Percentiles rank a stretch among this genome's conserved stretches.
Evolutionary conservation across 2,888 invertebrate species (phyloP).

Genomic region (Spilarctia lutea): DNA sequence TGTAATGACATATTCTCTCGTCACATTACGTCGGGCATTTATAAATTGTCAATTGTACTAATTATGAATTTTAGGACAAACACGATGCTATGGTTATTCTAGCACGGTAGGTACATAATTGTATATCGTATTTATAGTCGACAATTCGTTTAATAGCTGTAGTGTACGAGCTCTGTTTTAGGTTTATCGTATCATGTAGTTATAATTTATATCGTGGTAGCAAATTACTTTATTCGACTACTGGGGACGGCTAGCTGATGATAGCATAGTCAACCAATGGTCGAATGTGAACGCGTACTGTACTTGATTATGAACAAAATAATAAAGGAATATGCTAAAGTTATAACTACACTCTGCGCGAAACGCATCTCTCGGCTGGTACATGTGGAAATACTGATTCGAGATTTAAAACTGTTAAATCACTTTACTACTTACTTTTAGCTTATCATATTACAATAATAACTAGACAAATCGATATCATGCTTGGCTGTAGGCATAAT

Average conservation of each 20-base stretch:
- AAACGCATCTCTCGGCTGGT: not conserved
- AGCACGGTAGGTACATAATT: constrained; percentile 14
- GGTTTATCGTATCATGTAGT: not conserved
- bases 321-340: not conserved
- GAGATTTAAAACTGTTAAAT: not conserved
- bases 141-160: not conserved
- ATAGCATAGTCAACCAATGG: not conserved
- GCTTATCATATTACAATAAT: not conserved
- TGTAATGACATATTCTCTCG: constrained; percentile 3
- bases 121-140: not conserved
- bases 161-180: not conserved
- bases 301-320: not conserved
- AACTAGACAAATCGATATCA: not conserved
- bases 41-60: constrained; percentile 16
- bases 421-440: not conserved
- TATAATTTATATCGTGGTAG: not conserved
- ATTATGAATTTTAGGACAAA: constrained; percentile 16
- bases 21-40: constrained; percentile 1
- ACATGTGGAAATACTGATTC: not conserved
- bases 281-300: not conserved
- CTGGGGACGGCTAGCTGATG: not conserved
- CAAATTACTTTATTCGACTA: not conserved
- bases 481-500: not conserved
- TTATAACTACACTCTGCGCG: not conserved
- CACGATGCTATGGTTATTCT: constrained; percentile 11